phyloP scores from a whole-genome alignment of 1,140 invertebrate species.

The Aphidius ervi region DNA sequence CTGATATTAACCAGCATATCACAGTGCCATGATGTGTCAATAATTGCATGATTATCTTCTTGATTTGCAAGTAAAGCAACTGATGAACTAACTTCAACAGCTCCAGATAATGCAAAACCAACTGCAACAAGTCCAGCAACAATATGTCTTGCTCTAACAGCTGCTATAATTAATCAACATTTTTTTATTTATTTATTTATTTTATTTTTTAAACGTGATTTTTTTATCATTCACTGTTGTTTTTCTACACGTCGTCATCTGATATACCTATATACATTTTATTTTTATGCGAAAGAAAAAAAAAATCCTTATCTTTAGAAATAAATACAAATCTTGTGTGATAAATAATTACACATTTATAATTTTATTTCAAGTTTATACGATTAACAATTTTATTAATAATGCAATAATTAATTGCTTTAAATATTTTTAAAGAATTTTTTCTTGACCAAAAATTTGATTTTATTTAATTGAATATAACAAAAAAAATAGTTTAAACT shows the following conservation, averaged over 20 bases:
- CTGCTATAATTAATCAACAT: constrained; percentile 37
- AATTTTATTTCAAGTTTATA: too few relatives aligned
- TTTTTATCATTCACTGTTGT: neutral
- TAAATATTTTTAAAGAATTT: too few relatives aligned
- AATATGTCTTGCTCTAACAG: constrained; percentile 54
- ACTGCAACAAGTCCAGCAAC: constrained; percentile 54
- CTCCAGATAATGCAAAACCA: constrained; percentile 56
- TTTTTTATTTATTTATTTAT: constrained; percentile 10
- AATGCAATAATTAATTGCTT: too few relatives aligned
- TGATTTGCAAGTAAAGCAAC: constrained; percentile 55
- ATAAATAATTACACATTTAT: too few relatives aligned
- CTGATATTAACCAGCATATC: constrained; percentile 48
- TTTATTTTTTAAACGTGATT: constrained; percentile 9
- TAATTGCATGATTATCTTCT: constrained; percentile 48
- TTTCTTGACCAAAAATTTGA: too few relatives aligned
- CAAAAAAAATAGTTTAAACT: too few relatives aligned
- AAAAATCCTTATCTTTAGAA: too few relatives aligned
- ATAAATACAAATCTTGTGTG: too few relatives aligned
- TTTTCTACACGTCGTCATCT: neutral
- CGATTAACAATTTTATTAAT: too few relatives aligned
- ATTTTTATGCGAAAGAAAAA: constrained; percentile 1
- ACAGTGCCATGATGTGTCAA: constrained; percentile 51
- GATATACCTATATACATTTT: neutral
- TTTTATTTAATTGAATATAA: too few relatives aligned
- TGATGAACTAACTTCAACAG: constrained; percentile 57